A percentile compares a stretch with the other conserved stretches of the same genome.
Evolutionary conservation across 2,113 vertebrate species (phyloP).

Genomic region (Acrocephalus arundinaceus): DNA sequence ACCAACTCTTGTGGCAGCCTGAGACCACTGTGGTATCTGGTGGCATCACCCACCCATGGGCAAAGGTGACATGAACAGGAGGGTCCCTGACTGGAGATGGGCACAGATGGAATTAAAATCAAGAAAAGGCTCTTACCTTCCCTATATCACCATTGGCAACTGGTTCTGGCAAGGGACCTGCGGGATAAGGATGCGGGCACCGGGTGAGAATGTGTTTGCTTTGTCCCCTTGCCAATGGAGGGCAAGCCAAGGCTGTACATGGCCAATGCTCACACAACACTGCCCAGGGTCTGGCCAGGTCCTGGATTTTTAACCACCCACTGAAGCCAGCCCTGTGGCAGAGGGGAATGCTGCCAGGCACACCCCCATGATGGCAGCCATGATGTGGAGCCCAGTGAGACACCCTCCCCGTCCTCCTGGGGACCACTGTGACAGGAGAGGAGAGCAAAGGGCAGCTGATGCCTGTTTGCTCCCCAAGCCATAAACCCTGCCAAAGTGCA

Average conservation of each 20-base stretch:
- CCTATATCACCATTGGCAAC: constrained; percentile 83
- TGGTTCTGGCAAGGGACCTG: constrained; percentile 87
- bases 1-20: background rate
- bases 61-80: background rate
- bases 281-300: background rate
- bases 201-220: background rate
- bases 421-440: accelerated
- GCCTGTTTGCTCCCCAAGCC: background rate
- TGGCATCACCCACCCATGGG: background rate
- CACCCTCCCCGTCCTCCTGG: background rate
- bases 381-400: background rate
- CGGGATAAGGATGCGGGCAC: accelerated
- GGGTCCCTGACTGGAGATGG: background rate
- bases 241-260: background rate
- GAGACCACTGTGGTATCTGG: background rate
- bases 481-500: constrained; percentile 13
- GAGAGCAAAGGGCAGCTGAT: background rate
- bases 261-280: background rate
- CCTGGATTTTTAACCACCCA: background rate
- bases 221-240: background rate
- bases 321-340: background rate
- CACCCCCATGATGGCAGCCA: background rate
- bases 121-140: constrained; percentile 78
- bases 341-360: background rate
- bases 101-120: background rate